Evolutionary conservation across 2,797 vertebrate species (phyloP).

Genomic region (Cetoscarus ocellatus): DNA sequence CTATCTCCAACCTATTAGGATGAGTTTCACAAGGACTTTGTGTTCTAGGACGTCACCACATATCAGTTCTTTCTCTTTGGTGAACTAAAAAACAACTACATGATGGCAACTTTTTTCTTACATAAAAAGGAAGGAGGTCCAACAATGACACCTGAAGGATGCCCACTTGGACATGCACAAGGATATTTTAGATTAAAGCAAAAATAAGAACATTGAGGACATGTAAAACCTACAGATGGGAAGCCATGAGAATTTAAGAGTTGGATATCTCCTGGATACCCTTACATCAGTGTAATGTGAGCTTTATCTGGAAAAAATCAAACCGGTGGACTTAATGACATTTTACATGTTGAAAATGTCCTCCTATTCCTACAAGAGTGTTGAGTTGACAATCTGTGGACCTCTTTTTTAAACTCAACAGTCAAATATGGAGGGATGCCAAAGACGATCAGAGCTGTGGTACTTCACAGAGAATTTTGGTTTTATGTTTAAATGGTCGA

Average conservation of each 20-base stretch:
- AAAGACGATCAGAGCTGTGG: not conserved
- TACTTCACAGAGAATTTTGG: slow-evolving; percentile 1
- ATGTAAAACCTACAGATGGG: not conserved
- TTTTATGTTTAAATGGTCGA: not conserved
- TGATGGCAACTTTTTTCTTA: too few species aligned
- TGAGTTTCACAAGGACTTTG: not conserved
- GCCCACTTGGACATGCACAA: accelerated
- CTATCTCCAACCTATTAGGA: not conserved
- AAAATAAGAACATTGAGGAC: not conserved
- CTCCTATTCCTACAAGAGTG: too few species aligned
- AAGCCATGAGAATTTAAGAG: not conserved
- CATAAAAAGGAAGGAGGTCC: not conserved
- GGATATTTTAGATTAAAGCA: not conserved
- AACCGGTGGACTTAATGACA: not conserved
- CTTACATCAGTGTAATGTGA: not conserved
- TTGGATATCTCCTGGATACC: too few species aligned
- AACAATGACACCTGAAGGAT: not conserved
- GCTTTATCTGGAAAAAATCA: not conserved
- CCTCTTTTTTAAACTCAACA: not conserved
- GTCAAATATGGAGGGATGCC: not conserved
- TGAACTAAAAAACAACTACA: not conserved
- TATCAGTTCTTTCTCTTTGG: not conserved
- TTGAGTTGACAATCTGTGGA: not conserved
- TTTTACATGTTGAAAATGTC: not conserved
- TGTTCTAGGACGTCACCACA: not conserved